Conservation (phyloP, 2,113 vertebrate genomes). For the Nestor notabilis region DNA sequence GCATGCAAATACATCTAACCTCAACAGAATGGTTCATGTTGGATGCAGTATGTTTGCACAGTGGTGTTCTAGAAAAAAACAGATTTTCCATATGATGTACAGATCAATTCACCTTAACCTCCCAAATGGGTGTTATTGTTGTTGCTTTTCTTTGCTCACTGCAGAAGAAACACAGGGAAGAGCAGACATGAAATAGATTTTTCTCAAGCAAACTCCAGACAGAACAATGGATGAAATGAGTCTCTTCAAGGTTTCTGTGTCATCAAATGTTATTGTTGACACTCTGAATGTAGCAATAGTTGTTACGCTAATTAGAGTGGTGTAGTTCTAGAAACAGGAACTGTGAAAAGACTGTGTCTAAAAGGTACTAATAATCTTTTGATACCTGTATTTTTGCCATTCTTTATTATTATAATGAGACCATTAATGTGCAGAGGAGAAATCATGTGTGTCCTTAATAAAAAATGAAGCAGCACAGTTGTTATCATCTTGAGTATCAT, state of each 20-base stretch:
- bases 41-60: not conserved
- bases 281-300: constrained; percentile 43
- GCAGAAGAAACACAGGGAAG: not conserved
- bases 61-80: not conserved
- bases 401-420: constrained; percentile 68
- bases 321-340: constrained; percentile 36
- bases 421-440: constrained; percentile 21
- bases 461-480: constrained; percentile 51
- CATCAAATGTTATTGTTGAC: constrained; percentile 50
- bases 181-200: not conserved
- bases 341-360: constrained; percentile 40
- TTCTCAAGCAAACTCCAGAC: not conserved
- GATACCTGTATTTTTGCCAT: constrained; percentile 65
- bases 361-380: constrained; percentile 56
- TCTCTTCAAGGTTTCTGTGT: constrained; percentile 26
- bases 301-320: constrained; percentile 49
- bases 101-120: not conserved
- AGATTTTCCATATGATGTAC: not conserved
- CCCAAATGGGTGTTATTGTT: not conserved
- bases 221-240: not conserved
- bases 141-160: not conserved
- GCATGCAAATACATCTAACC: not conserved
- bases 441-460: constrained; percentile 67
- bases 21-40: not conserved
- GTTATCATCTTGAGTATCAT: constrained; percentile 69